These are phyloP conservation scores for Napeogenes inachia DNA, from an alignment of 2,888 invertebrate genomes.

Conservation along the genomic window DNA sequence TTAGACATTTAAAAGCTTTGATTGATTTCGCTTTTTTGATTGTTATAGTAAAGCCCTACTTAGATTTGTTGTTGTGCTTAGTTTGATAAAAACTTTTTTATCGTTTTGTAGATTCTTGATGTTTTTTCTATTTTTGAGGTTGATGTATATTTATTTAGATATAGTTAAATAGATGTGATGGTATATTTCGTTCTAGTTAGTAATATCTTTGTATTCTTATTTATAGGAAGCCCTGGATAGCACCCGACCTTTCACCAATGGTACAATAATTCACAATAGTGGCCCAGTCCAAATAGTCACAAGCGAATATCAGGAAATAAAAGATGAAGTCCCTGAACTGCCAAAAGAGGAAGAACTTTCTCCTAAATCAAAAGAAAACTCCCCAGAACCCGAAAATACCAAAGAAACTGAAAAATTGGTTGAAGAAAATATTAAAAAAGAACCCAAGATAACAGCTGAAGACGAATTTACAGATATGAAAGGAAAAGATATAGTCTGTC, in stretches of 20 bases:
- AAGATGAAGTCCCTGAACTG: slow-evolving; percentile 45
- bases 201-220: neutral
- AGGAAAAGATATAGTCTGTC: neutral
- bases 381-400: slow-evolving; percentile 27
- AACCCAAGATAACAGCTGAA: slow-evolving; percentile 7
- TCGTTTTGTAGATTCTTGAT: too few relatives aligned
- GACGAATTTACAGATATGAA: slow-evolving; percentile 3
- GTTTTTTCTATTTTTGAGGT: neutral
- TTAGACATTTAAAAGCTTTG: too few relatives aligned
- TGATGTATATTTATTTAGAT: neutral
- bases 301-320: slow-evolving; percentile 55
- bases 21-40: too few relatives aligned
- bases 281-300: slow-evolving; percentile 66
- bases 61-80: too few relatives aligned
- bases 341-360: slow-evolving; percentile 31
- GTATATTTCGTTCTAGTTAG: neutral
- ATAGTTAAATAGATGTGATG: neutral
- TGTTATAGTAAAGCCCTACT: too few relatives aligned
- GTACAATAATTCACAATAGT: slow-evolving; percentile 58
- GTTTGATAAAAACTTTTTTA: too few relatives aligned
- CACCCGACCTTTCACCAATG: slow-evolving; percentile 68
- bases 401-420: slow-evolving; percentile 33
- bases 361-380: too few relatives aligned
- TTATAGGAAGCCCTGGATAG: slow-evolving; percentile 62
- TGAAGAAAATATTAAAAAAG: slow-evolving; percentile 19